Evolutionary conservation across 1,140 invertebrate species (phyloP), one percentile per base, ranked within the genome.

Genomic region (Choristoneura fumiferana): DNA sequence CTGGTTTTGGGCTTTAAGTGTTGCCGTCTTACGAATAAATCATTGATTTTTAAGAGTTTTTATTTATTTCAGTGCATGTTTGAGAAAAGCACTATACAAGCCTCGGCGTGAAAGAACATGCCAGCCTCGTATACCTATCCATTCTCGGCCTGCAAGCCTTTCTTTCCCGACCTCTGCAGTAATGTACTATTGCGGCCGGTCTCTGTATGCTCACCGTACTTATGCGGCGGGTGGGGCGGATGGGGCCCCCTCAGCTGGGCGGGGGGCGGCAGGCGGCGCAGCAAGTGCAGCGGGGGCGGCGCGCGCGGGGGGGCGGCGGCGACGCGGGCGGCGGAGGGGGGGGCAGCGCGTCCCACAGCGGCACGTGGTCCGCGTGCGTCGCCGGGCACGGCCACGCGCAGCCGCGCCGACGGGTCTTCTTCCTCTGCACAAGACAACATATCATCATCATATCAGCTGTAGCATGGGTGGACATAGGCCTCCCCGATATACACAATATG

Each of bases 331-430:
- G 79, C 10, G 78, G 79, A 1, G 83, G 81, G 4, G 81, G 81
- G 0, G 84, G 84, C 60, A 87, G 70, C 59, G 80, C 81, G 74
- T 84, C 84, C 84, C 84, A 87, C 62, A 87, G 78, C 60, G 84
- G 74, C 66, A 84, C 81, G 77, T 87, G 81, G 76, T 87, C 84
- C 8, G 75, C 58, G 69, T 85, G 84, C 17, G 65, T 5, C 8
- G 76, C 75, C 8, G 80, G 75, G 54, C 84, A 87, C 43, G 84
- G 84, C 81, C 84, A 87, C 40, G 81, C 77, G 65, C 78, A 82
- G 1, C 84, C 84, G 22, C n/a, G 0, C 54, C 83, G 81, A 0
- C 76, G 76, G 0, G 45, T n/a, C n/a, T n/a, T n/a, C n/a, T n/a
- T n/a, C n/a, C n/a, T n/a, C n/a, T n/a, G n/a, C n/a, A n/a, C n/a